A percentile compares a stretch with the other conserved stretches of the same genome.
Evolutionary conservation across 2,113 vertebrate species (phyloP).

Genomic region (Cichladusa arquata): DNA sequence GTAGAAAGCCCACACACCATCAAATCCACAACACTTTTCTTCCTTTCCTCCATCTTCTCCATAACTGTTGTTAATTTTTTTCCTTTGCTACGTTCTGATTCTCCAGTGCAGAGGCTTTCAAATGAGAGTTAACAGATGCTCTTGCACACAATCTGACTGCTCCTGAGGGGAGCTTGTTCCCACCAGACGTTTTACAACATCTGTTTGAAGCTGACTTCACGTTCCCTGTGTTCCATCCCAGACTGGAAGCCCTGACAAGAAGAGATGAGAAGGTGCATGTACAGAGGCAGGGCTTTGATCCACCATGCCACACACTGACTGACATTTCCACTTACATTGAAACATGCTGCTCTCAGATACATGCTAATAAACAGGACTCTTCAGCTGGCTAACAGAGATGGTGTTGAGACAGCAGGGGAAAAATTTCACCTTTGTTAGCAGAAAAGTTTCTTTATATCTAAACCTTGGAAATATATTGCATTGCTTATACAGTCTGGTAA

Average conservation of each 20-base stretch:
- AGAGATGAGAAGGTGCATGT: slow-evolving; percentile 54
- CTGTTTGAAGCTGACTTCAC: slow-evolving; percentile 58
- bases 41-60: background rate
- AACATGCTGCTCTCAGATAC: slow-evolving; percentile 45
- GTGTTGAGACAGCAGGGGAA: background rate
- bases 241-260: slow-evolving; percentile 31
- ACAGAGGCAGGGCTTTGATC: slow-evolving; percentile 56
- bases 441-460: background rate
- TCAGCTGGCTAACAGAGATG: slow-evolving; percentile 39
- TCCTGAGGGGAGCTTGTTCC: slow-evolving; percentile 58
- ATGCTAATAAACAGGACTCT: slow-evolving; percentile 40
- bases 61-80: background rate
- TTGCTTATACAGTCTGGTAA: background rate
- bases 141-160: slow-evolving; percentile 13
- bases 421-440: background rate
- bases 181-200: slow-evolving; percentile 58
- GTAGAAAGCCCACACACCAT: background rate
- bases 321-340: slow-evolving; percentile 59
- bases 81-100: background rate
- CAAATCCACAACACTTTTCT: background rate
- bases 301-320: slow-evolving; percentile 29
- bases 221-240: slow-evolving; percentile 63
- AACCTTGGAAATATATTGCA: background rate
- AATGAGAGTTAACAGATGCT: slow-evolving; percentile 61
- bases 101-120: slow-evolving; percentile 17